Base-by-base conservation (phyloP, 2,888 invertebrate species). In the Hypsopygia costalis region DNA sequence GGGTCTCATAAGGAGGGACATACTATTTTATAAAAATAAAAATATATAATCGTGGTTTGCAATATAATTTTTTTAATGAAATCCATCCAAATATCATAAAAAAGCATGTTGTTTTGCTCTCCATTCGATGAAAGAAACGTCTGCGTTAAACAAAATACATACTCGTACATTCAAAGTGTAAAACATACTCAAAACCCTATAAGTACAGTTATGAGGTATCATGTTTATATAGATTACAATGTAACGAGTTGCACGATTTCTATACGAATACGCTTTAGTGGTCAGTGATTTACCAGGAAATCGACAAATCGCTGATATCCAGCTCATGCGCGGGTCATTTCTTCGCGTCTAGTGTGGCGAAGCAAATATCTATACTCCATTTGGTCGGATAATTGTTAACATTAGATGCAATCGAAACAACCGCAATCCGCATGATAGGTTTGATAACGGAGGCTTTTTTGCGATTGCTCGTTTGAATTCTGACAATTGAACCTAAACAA, bases 371-470 rank as follows among this genome's bases (percentile, higher is more conserved):
- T 11, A 11, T 25, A 8, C 25, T 25, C 25, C 5, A 25, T 25
- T 25, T 8, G 25, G 55, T 57, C 49, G 32, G 60, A 69, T 70
- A 76, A 73, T 72, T 66, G 62, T 67, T 57, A 58, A 55, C 58
- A 69, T 72, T 66, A 69, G 57, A 65, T 52, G 70, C 68, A 72
- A 74, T 67, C 62, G 57, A 56, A 65, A 55, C 56, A 69, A 78
- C 76, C 77, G 68, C 79, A 80, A 62, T 62, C 60, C 56, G 55
- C 58, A 60, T 64, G 52, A 59, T 60, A 54, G 55, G 43, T 59
- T 59, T 55, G 55, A 60, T 78, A 77, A 77, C 77, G 75, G 76
- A 52, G 56, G 40, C 44, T 61, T 79, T 78, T 79, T 80, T 76
- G 64, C 64, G 43, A 55, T 55, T 46, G 43, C 59, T 68, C 54